Evolutionary conservation across 2,888 invertebrate genomes (phyloP).

Genomic region (Romanomermis culicivorax): DNA sequence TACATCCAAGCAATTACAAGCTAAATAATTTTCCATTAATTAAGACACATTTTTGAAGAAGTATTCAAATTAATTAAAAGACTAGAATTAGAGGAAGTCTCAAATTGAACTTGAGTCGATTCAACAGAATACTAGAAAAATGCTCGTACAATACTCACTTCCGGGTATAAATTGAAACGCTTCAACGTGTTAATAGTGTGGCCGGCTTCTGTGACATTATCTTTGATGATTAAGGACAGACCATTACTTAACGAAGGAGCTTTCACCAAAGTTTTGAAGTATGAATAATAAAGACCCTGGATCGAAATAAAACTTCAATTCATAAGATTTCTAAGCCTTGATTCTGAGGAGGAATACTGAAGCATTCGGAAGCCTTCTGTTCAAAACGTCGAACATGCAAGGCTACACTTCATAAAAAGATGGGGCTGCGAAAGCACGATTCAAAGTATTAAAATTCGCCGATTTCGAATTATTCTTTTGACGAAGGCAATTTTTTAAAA

Average conservation of each 20-base stretch:
- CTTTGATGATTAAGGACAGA: conserved; percentile 41
- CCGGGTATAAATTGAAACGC: conserved; percentile 61
- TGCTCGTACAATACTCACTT: no score
- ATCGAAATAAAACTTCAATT: conserved; percentile 13
- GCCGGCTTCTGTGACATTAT: conserved; percentile 58
- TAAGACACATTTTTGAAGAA: not conserved
- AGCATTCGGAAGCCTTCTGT: no score
- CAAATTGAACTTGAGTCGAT: no score
- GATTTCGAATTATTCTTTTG: not conserved
- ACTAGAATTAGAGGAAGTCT: no score
- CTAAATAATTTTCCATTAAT: conserved; percentile 19
- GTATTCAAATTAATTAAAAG: no score
- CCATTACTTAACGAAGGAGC: conserved; percentile 43
- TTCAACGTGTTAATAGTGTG: conserved; percentile 55
- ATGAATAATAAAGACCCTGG: conserved; percentile 62
- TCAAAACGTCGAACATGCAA: no score
- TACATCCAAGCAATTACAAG: conserved; percentile 36
- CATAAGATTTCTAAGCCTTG: no score
- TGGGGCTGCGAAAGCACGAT: not conserved
- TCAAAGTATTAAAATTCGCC: not conserved
- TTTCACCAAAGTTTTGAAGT: conserved; percentile 57
- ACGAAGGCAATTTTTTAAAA: not conserved
- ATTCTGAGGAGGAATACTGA: no score
- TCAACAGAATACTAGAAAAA: no score
- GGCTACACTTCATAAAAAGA: no score